A percentile compares a stretch with the other conserved stretches of the same genome.
Conservation (phyloP, 1,140 invertebrate genomes). For the Ips typographus region DNA sequence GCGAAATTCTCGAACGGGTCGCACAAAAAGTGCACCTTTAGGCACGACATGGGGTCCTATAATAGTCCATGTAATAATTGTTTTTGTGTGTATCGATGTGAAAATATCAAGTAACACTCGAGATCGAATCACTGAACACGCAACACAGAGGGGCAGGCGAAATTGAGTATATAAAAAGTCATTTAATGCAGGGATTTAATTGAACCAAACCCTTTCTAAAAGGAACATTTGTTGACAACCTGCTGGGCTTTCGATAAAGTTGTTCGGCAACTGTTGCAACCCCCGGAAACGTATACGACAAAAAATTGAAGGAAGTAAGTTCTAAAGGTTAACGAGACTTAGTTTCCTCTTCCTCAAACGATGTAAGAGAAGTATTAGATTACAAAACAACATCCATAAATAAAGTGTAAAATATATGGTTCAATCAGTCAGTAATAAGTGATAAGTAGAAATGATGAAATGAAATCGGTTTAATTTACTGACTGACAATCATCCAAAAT, state of each 20-base stretch:
- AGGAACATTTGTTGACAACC: slow-evolving; percentile 34
- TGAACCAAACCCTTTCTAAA: slow-evolving; percentile 28
- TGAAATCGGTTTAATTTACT: no score
- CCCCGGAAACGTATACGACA: slow-evolving; percentile 8
- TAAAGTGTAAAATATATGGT: no score
- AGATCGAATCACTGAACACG: slow-evolving; percentile 24
- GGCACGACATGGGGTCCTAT: slow-evolving; percentile 20
- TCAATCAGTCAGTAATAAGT: no score
- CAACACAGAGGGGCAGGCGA: slow-evolving; percentile 14
- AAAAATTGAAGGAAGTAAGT: slow-evolving; percentile 23
- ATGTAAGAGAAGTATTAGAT: neutral
- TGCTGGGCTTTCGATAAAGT: slow-evolving; percentile 31
- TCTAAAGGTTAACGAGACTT: slow-evolving; percentile 21
- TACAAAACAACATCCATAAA: no score
- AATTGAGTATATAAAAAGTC: slow-evolving; percentile 31
- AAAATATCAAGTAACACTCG: slow-evolving; percentile 42
- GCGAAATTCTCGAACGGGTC: slow-evolving; percentile 13
- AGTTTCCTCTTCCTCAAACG: slow-evolving; percentile 1
- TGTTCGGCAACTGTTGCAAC: slow-evolving; percentile 24
- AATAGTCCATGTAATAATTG: slow-evolving; percentile 29
- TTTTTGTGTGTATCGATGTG: slow-evolving; percentile 38
- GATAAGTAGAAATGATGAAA: no score
- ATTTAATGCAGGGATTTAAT: slow-evolving; percentile 28
- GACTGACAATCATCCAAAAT: no score
- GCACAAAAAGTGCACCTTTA: slow-evolving; percentile 19